Evolutionary conservation across 1,140 invertebrate species (phyloP), one percentile per base, ranked within the genome.

Genomic region (Aphaenogaster ashmeadi): DNA sequence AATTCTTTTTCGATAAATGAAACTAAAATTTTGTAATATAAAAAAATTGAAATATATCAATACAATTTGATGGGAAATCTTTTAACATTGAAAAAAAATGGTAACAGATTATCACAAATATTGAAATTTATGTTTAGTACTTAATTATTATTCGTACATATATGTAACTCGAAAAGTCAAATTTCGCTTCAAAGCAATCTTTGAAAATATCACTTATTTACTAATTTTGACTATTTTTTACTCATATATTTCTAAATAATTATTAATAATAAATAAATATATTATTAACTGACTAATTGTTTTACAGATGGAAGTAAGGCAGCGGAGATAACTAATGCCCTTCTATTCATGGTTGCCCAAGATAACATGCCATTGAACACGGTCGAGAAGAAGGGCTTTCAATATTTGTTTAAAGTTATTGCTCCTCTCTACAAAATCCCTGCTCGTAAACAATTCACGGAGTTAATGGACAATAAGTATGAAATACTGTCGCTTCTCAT

Each of bases 381-480:
- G 9, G 64, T 67, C 18, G 38, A 67, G 7, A 67, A 67, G 3
- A 2, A 44, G 2, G 38, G 38, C 7, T 67, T 67, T 18, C 15
- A 67, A 21, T n/a, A 21, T 11, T n/a, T 67, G 2, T n/a, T 67
- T 8, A 67, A 67, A 67, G 4, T 41, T 44, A 44, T 67, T 67
- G 64, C 38, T 21, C 64, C 64, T 9, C 64, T 21, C n/a, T 44
- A 67, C 38, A 41, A n/a, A 41, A 41, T 67, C n/a, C 64, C 64
- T 44, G 38, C 18, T 11, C 18, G 64, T n/a, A 21, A 44, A 44
- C 38, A 41, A 38, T n/a, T 38, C 64, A 44, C 38, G 38, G 9
- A 67, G 44, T n/a, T 41, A 67, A 11, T 67, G 8, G 9, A 67
- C 3, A n/a, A 67, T n/a, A 67, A 67, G 8, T 67, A 67, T 67